phyloP scores from a whole-genome alignment of 2,888 invertebrate genomes.

The Drosophila koepferae region DNA sequence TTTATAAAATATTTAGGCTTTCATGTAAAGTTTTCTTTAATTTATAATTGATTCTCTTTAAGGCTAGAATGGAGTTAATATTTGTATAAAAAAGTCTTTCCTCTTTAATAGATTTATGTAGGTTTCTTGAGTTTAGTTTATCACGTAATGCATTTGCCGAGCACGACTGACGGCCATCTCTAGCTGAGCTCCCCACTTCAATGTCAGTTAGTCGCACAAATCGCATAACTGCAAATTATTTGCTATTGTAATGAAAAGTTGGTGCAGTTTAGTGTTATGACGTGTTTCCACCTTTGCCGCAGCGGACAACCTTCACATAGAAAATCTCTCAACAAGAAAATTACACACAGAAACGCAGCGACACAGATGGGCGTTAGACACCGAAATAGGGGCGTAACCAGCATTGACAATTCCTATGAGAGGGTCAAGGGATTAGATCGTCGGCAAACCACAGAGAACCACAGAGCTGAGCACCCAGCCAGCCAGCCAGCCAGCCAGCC shows the following conservation, averaged over 20 bases:
- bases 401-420: constrained; percentile 59
- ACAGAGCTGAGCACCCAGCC: neutral
- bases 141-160: neutral
- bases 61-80: too few species aligned
- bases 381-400: constrained; percentile 39
- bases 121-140: too few species aligned
- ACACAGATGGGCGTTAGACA: constrained; percentile 31
- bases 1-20: too few species aligned
- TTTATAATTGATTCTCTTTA: too few species aligned
- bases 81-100: too few species aligned
- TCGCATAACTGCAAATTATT: constrained; percentile 74
- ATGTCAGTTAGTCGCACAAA: constrained; percentile 60
- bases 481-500: constrained; percentile 2
- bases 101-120: neutral
- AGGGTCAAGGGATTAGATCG: constrained; percentile 64
- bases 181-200: constrained; percentile 48
- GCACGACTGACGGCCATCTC: constrained; percentile 16
- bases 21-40: too few species aligned
- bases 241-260: constrained; percentile 75
- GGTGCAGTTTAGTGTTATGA: constrained; percentile 47
- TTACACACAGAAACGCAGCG: constrained; percentile 57
- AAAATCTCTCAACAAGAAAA: constrained; percentile 84
- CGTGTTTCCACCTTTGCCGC: constrained; percentile 53
- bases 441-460: constrained; percentile 47
- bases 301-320: constrained; percentile 81